Conservation (phyloP, 2,888 invertebrate genomes). For the Isoperla grammatica region DNA sequence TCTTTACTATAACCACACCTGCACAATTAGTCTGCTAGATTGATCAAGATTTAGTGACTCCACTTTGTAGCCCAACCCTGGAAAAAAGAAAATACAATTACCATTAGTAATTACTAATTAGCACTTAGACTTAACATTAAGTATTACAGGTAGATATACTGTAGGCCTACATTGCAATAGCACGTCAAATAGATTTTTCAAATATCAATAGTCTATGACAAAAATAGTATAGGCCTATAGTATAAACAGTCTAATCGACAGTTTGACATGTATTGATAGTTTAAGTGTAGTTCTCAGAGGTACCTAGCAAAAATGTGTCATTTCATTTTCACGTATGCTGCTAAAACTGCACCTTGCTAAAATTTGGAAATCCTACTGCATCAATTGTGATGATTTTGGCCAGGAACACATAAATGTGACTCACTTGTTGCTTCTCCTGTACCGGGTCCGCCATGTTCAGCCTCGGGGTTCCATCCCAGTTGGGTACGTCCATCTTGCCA, state of each 20-base stretch:
- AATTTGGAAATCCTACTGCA: too few species aligned
- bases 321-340: too few species aligned
- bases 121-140: conserved; percentile 7
- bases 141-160: not conserved
- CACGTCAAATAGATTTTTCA: not conserved
- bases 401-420: conserved; percentile 2
- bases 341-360: too few species aligned
- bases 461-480: conserved; percentile 28
- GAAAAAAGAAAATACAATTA: conserved; percentile 18
- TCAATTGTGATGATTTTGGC: too few species aligned
- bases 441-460: conserved; percentile 27
- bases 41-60: conserved; percentile 29
- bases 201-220: too few species aligned
- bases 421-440: conserved; percentile 31
- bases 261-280: not conserved
- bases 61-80: conserved; percentile 31
- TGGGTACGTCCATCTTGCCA: conserved; percentile 30
- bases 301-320: too few species aligned
- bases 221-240: too few species aligned
- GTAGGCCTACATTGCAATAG: too few species aligned
- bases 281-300: not conserved
- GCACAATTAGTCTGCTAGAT: conserved; percentile 25
- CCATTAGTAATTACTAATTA: conserved; percentile 1
- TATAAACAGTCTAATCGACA: too few species aligned
- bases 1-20: conserved; percentile 26